Conservation (phyloP, 2,113 vertebrate species). For the Aythya baeri region DNA sequence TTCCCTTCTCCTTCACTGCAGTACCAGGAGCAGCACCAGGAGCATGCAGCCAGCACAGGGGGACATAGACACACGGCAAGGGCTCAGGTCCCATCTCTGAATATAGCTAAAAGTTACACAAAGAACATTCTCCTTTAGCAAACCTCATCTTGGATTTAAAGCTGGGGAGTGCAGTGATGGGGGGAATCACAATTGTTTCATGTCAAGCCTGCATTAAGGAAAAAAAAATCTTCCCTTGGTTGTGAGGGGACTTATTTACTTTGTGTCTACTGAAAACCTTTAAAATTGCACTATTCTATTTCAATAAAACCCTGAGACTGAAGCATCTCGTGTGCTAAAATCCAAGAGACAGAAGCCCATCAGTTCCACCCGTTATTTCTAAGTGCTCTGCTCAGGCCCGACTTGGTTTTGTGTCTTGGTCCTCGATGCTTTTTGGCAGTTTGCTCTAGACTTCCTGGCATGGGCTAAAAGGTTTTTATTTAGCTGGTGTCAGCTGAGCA, state of each 20-base stretch:
- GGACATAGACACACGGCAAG: neutral
- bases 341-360: neutral
- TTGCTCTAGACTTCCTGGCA: slow-evolving; percentile 73
- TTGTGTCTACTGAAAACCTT: neutral
- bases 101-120: neutral
- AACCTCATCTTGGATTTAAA: neutral
- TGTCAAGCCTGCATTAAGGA: neutral
- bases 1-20: neutral
- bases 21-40: neutral
- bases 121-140: neutral
- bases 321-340: slow-evolving; percentile 10
- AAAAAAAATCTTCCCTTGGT: slow-evolving; percentile 2
- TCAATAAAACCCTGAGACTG: neutral
- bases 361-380: neutral
- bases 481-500: slow-evolving; percentile 70
- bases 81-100: neutral
- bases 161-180: neutral
- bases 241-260: slow-evolving; percentile 42
- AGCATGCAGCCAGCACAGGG: neutral
- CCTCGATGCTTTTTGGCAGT: slow-evolving; percentile 58
- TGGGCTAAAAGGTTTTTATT: slow-evolving; percentile 68
- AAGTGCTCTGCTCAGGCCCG: slow-evolving; percentile 35
- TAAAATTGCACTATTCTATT: neutral
- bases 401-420: slow-evolving; percentile 35
- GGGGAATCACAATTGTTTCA: neutral